A percentile compares a stretch with the other conserved stretches of the same genome.
Evolutionary conservation across 2,888 invertebrate genomes (phyloP).

Genomic region (Cephus sareptanus): DNA sequence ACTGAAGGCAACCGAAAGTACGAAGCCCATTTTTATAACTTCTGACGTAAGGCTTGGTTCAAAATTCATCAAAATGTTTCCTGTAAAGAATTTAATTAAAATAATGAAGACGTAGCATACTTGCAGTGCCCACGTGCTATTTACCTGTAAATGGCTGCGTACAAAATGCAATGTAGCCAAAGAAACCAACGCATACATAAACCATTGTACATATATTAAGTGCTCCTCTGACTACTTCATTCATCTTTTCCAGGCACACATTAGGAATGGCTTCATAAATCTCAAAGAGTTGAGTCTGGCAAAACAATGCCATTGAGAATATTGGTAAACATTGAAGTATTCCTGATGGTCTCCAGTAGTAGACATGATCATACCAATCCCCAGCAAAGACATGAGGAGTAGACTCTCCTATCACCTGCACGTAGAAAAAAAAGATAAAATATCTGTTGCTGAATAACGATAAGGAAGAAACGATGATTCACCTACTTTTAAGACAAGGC

Average conservation of each 20-base stretch:
- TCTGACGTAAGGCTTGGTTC: slow-evolving; percentile 85
- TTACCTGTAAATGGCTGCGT: slow-evolving; percentile 79
- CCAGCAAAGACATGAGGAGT: slow-evolving; percentile 78
- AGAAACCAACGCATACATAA: slow-evolving; percentile 91
- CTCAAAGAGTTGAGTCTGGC: slow-evolving; percentile 96
- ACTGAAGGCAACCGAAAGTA: slow-evolving; percentile 93
- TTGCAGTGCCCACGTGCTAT: not conserved
- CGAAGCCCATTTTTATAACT: slow-evolving; percentile 93
- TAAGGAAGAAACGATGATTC: not conserved
- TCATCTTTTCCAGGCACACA: slow-evolving; percentile 89
- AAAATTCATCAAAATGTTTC: slow-evolving; percentile 92
- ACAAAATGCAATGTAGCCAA: slow-evolving; percentile 93
- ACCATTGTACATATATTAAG: slow-evolving; percentile 91
- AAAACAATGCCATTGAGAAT: slow-evolving; percentile 95
- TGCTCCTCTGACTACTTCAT: slow-evolving; percentile 86
- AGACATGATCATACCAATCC: slow-evolving; percentile 79
- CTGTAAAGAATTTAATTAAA: slow-evolving; percentile 65
- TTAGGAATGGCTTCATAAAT: slow-evolving; percentile 92
- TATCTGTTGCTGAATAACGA: not conserved
- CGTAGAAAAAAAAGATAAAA: slow-evolving; percentile 20
- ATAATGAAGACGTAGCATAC: slow-evolving; percentile 9
- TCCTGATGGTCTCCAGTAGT: slow-evolving; percentile 86
- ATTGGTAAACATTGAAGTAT: slow-evolving; percentile 94
- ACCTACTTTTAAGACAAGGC: slow-evolving; percentile 86
- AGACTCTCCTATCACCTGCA: slow-evolving; percentile 83